Conservation (phyloP, 2,888 invertebrate genomes). For the Zeuzera pyrina region DNA sequence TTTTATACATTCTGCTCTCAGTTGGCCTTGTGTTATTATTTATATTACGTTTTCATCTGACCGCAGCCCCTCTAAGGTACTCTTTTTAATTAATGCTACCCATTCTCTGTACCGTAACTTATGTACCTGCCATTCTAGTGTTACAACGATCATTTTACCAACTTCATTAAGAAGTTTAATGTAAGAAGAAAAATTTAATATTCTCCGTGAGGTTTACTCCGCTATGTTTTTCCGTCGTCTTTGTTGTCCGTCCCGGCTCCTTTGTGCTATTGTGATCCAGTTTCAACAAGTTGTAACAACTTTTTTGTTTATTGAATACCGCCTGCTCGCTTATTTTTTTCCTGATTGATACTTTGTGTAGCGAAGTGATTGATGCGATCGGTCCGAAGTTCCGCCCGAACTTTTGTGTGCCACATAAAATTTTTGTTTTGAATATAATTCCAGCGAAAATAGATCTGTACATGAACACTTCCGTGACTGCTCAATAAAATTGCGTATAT, state of each 20-base stretch:
- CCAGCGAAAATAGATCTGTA: no score
- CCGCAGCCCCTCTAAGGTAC: conserved; percentile 38
- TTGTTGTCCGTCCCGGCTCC: conserved; percentile 24
- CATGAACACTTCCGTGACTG: conserved; percentile 15
- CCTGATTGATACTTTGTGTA: conserved; percentile 35
- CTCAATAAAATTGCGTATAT: conserved; percentile 40
- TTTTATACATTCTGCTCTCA: conserved; percentile 50
- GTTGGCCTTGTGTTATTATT: conserved; percentile 57
- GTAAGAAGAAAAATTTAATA: conserved; percentile 44
- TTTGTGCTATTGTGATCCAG: conserved; percentile 43
- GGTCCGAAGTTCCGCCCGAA: conserved; percentile 9
- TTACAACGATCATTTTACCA: conserved; percentile 65
- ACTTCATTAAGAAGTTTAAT: conserved; percentile 65
- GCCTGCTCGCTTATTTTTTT: conserved; percentile 28
- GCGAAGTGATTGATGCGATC: conserved; percentile 38
- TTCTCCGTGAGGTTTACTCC: conserved; percentile 38
- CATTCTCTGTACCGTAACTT: no score
- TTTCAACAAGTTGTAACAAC: conserved; percentile 32
- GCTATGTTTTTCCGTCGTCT: conserved; percentile 25
- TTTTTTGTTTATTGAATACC: conserved; percentile 38
- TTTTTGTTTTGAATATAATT: conserved; percentile 6
- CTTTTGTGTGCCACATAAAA: conserved; percentile 12
- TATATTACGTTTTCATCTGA: conserved; percentile 57
- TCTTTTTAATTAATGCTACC: conserved; percentile 64
- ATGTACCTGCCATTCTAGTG: conserved; percentile 63